Conservation (phyloP, 2,113 vertebrate genomes). For the Mixornis gularis region DNA sequence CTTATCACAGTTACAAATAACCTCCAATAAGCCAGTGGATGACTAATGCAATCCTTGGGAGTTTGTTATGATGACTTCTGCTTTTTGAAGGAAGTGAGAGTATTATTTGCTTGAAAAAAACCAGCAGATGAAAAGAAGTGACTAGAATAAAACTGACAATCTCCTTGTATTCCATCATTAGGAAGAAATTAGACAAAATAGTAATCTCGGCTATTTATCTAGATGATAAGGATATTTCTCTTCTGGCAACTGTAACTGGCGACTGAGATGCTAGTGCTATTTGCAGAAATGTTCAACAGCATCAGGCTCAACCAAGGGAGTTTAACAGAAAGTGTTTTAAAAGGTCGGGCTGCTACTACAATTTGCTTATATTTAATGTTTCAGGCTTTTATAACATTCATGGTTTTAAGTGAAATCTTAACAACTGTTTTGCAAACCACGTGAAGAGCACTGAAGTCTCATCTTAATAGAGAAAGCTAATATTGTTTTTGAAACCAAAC, state of each 20-base stretch:
- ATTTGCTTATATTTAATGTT: background rate
- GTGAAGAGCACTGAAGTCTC: background rate
- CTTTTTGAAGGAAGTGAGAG: background rate
- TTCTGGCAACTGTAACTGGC: background rate
- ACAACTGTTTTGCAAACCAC: background rate
- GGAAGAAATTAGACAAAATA: background rate
- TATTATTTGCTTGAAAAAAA: background rate
- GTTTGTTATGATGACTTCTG: background rate
- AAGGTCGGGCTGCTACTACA: background rate
- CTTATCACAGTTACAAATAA: background rate
- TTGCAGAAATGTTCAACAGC: background rate
- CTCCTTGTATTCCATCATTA: background rate
- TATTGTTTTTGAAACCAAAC: background rate
- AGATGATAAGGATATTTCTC: background rate
- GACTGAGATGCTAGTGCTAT: background rate
- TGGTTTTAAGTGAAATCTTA: background rate
- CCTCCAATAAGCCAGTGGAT: background rate
- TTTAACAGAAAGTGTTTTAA: background rate
- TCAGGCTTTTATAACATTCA: background rate
- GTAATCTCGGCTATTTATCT: background rate
- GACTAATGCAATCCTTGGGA: background rate
- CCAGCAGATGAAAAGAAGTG: background rate
- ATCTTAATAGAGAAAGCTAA: background rate
- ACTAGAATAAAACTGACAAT: background rate
- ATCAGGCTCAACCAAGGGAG: background rate